Evolutionary conservation across 2,113 vertebrate species (phyloP).

Genomic region (Hemiprocne comata): DNA sequence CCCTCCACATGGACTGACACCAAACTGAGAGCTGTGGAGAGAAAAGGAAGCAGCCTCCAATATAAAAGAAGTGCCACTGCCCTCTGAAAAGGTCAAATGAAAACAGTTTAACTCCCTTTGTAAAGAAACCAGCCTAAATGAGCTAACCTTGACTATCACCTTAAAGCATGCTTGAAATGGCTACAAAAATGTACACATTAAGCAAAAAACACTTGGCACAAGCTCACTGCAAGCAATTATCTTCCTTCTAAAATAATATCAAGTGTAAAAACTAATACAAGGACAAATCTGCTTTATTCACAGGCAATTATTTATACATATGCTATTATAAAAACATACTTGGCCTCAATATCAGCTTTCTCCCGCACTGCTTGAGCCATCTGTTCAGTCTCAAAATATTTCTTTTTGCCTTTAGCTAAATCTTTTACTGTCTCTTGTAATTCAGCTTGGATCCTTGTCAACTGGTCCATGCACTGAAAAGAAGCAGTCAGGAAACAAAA

Average conservation of each 20-base stretch:
- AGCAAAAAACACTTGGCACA: not conserved
- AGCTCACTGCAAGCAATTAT: not conserved
- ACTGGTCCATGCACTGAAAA: conserved; percentile 91
- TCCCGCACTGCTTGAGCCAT: conserved; percentile 96
- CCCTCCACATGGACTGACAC: not conserved
- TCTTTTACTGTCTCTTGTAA: conserved; percentile 98
- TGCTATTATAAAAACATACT: conserved; percentile 81
- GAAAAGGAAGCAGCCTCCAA: not conserved
- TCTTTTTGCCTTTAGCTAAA: conserved; percentile 98
- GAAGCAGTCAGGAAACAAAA: conserved; percentile 17
- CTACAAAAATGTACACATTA: not conserved
- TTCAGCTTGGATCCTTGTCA: conserved; percentile 94
- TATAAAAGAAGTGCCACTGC: not conserved
- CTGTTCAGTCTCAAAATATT: conserved; percentile 98
- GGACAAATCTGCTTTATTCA: not conserved
- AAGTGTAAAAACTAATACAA: not conserved
- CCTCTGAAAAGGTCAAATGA: not conserved
- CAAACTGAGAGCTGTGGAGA: not conserved
- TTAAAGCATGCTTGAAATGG: not conserved
- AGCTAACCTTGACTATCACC: not conserved
- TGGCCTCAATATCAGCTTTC: conserved; percentile 97
- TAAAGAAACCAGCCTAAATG: not conserved
- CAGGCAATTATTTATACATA: conserved; percentile 22
- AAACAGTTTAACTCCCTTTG: not conserved
- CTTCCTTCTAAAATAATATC: not conserved